Evolutionary conservation across 2,113 vertebrate species (phyloP).

Genomic region (Ginglymostoma cirratum): DNA sequence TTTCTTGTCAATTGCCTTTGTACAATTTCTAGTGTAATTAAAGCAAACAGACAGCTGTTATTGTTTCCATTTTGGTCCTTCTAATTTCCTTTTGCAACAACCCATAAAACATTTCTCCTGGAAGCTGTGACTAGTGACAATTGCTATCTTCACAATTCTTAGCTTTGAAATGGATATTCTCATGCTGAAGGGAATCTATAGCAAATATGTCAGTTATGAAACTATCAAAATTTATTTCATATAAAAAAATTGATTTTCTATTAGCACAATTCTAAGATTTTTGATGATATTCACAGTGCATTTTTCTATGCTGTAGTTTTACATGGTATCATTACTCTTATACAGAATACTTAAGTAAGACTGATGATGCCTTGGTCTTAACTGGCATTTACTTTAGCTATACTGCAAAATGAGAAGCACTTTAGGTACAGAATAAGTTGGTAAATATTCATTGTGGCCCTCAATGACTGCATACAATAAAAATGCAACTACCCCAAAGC

Average conservation of each 20-base stretch:
- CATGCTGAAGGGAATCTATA: neutral
- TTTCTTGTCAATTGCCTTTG: neutral
- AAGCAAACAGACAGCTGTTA: constrained; percentile 21
- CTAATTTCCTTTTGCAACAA: constrained; percentile 21
- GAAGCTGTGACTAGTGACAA: constrained; percentile 20
- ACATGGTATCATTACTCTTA: neutral
- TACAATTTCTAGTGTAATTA: constrained; percentile 8
- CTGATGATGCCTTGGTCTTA: neutral
- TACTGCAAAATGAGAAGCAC: neutral
- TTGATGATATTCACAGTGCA: neutral
- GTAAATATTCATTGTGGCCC: constrained; percentile 16
- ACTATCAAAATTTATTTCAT: neutral
- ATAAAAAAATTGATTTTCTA: too few relatives aligned
- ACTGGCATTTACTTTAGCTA: neutral
- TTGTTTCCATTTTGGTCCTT: constrained; percentile 13
- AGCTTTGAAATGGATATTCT: neutral
- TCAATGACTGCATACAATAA: neutral
- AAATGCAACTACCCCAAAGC: neutral
- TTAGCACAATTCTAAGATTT: neutral
- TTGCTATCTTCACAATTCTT: neutral
- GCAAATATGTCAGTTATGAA: neutral
- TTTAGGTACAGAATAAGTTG: neutral
- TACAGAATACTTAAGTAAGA: neutral
- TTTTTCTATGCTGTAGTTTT: neutral
- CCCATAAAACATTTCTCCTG: constrained; percentile 11